phyloP scores from a whole-genome alignment of 2,797 vertebrate genomes.

The Neosalanx taihuensis region DNA sequence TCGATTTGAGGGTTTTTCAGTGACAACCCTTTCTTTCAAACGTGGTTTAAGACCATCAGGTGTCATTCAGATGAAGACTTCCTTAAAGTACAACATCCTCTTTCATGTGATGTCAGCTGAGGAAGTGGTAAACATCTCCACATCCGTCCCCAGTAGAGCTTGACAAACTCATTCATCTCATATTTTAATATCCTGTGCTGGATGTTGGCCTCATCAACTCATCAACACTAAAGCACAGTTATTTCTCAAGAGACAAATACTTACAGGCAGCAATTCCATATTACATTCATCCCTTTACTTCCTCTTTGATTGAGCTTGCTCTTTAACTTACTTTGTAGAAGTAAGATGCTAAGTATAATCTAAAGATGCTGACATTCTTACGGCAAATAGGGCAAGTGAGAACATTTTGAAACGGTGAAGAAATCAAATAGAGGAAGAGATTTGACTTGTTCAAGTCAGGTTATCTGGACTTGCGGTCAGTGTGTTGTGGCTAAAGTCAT shows the following conservation, averaged over 20 bases:
- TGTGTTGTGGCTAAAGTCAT: not conserved
- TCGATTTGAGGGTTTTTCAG: not conserved
- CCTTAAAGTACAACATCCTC: not conserved
- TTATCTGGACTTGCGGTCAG: not conserved
- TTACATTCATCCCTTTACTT: conserved; percentile 13
- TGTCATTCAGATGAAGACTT: not conserved
- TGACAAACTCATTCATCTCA: conserved; percentile 1
- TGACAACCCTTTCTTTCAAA: not conserved
- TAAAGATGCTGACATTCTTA: not conserved
- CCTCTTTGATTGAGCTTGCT: not conserved
- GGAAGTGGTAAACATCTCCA: conserved; percentile 10
- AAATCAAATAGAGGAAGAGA: not conserved
- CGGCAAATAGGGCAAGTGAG: conserved; percentile 2
- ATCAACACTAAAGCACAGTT: not conserved
- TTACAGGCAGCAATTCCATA: conserved; percentile 7
- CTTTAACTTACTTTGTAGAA: not conserved
- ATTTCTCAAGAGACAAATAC: conserved; percentile 11
- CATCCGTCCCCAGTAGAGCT: conserved; percentile 1
- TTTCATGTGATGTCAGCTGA: not conserved
- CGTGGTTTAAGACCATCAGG: not conserved
- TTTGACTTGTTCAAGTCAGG: not conserved
- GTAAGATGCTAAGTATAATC: not conserved
- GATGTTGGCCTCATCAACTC: conserved; percentile 8
- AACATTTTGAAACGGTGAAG: conserved; percentile 11
- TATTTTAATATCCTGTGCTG: conserved; percentile 6